Conservation (phyloP, 2,888 invertebrate genomes). For the Tromatobia lineatoria region DNA sequence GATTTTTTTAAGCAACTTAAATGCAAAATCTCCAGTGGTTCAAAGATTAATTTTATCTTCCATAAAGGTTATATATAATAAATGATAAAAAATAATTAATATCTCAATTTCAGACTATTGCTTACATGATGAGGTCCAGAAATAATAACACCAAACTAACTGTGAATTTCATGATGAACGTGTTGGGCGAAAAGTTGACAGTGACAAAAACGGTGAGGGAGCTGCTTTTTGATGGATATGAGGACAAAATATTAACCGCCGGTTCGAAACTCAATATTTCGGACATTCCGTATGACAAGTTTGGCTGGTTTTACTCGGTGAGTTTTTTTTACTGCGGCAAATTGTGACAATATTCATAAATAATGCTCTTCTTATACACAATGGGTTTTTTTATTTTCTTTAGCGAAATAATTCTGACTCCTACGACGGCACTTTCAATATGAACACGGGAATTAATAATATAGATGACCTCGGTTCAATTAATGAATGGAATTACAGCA, state of each 20-base stretch:
- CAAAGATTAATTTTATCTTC: too few species aligned
- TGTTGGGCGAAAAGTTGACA: conserved; percentile 87
- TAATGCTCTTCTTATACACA: too few species aligned
- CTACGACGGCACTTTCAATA: conserved; percentile 92
- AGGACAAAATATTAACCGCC: conserved; percentile 90
- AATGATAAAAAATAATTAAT: conserved; percentile 29
- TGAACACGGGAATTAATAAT: conserved; percentile 90
- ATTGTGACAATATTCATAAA: conserved; percentile 17
- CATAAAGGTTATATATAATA: too few species aligned
- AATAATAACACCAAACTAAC: conserved; percentile 84
- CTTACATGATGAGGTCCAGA: conserved; percentile 87
- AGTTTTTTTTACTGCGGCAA: conserved; percentile 84
- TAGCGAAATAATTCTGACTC: conserved; percentile 91
- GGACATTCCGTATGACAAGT: conserved; percentile 90
- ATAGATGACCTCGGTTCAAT: conserved; percentile 90
- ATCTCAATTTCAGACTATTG: conserved; percentile 88
- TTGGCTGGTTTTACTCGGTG: conserved; percentile 94
- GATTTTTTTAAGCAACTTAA: too few species aligned
- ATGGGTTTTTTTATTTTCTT: conserved; percentile 14
- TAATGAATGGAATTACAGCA: conserved; percentile 90
- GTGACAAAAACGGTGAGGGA: conserved; percentile 89
- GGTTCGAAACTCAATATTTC: conserved; percentile 87
- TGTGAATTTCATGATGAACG: conserved; percentile 87
- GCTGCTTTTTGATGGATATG: conserved; percentile 93
- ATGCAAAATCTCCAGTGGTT: too few species aligned